These are phyloP conservation scores for Ariolimax columbianus DNA, from an alignment of 2,888 invertebrate species.

Conservation along the genomic window DNA sequence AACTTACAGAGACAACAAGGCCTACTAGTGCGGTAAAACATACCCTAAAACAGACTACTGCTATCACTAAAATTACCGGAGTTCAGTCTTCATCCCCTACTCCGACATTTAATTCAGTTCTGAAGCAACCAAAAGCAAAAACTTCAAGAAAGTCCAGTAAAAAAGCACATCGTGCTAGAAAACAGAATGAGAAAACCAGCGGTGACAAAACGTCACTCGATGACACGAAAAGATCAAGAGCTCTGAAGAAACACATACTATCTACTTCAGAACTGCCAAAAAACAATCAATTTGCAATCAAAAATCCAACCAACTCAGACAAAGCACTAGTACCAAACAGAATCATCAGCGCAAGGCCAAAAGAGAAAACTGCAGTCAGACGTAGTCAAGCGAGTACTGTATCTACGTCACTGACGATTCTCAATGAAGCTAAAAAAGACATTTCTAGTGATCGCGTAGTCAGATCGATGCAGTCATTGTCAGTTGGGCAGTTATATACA, in stretches of 20 bases:
- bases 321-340: slow-evolving; percentile 1
- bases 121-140: neutral
- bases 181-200: neutral
- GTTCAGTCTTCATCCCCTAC: neutral
- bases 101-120: neutral
- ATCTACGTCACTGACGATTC: slow-evolving; percentile 31
- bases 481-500: slow-evolving; percentile 48
- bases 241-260: neutral
- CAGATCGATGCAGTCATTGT: slow-evolving; percentile 31
- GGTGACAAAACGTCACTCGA: neutral
- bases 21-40: slow-evolving; percentile 3
- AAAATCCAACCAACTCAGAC: neutral
- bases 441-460: neutral
- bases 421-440: neutral
- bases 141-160: neutral
- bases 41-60: neutral
- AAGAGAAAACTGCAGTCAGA: neutral
- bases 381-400: neutral
- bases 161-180: neutral
- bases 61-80: slow-evolving; percentile 21
- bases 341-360: slow-evolving; percentile 13
- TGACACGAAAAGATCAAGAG: neutral
- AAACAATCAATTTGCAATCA: neutral
- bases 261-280: neutral
- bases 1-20: neutral